These are phyloP conservation scores for Megamerina dolium DNA, from an alignment of 2,888 invertebrate species.

Conservation along the genomic window DNA sequence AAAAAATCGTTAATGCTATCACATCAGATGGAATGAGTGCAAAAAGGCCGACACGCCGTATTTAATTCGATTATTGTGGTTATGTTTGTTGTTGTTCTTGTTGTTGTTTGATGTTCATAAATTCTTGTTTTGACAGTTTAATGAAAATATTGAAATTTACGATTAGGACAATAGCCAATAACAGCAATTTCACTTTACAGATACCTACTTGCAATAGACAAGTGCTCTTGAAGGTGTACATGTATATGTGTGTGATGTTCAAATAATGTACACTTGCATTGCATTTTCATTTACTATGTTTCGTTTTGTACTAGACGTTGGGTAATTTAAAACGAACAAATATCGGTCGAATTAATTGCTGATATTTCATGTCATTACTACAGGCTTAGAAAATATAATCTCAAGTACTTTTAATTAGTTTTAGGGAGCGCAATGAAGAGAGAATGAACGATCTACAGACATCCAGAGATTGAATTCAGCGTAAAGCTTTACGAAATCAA, in stretches of 20 bases:
- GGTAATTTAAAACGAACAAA: too few relatives aligned
- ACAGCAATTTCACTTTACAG: slow-evolving; percentile 3
- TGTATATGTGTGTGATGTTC: background rate
- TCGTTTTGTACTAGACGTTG: background rate
- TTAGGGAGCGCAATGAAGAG: too few relatives aligned
- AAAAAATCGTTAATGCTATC: too few relatives aligned
- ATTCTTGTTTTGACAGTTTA: slow-evolving; percentile 43
- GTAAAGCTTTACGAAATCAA: too few relatives aligned
- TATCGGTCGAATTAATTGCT: too few relatives aligned
- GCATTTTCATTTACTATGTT: background rate
- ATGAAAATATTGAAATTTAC: slow-evolving; percentile 40
- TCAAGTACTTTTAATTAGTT: too few relatives aligned
- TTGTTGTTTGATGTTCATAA: slow-evolving; percentile 20
- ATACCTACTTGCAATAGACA: background rate
- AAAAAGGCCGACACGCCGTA: slow-evolving; percentile 32
- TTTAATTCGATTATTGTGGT: slow-evolving; percentile 12
- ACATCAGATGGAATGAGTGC: slow-evolving; percentile 28
- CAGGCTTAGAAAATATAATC: too few relatives aligned
- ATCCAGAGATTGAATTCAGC: too few relatives aligned
- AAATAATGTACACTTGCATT: background rate
- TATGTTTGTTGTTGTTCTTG: too few relatives aligned
- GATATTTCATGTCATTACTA: too few relatives aligned
- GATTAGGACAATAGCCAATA: slow-evolving; percentile 27
- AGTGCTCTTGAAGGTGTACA: background rate
- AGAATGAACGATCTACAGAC: too few relatives aligned